phyloP scores from a whole-genome alignment of 2,113 vertebrate genomes.

The Hippopotamus amphibius region DNA sequence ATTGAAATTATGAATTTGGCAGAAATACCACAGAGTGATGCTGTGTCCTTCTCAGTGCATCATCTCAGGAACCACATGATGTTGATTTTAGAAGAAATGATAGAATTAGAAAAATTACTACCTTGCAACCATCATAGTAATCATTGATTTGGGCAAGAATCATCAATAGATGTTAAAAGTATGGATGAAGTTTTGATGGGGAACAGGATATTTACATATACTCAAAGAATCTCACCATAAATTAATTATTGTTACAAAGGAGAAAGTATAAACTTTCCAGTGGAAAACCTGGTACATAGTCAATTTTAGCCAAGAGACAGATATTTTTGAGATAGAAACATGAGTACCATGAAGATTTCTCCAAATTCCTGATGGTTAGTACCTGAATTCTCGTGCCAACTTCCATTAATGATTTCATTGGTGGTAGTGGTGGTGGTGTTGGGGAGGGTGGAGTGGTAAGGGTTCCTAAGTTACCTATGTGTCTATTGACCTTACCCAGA shows the following conservation, averaged over 20 bases:
- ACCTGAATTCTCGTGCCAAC: not conserved
- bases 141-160: not conserved
- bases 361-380: not conserved
- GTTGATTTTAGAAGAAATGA: not conserved
- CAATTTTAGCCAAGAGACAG: not conserved
- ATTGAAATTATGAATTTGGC: not conserved
- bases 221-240: not conserved
- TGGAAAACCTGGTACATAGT: not conserved
- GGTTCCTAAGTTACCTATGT: not conserved
- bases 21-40: not conserved
- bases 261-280: not conserved
- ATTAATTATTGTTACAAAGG: not conserved
- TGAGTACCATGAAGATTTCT: not conserved
- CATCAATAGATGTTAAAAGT: constrained; percentile 1
- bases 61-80: not conserved
- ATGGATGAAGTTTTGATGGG: not conserved
- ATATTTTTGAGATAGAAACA: not conserved
- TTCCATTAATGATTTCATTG: not conserved
- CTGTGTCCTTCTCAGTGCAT: not conserved
- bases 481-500: not conserved
- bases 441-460: not conserved
- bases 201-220: not conserved
- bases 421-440: not conserved
- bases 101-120: not conserved
- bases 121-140: not conserved